A percentile compares a stretch with the other conserved stretches of the same genome.
phyloP scores from a whole-genome alignment of 2,888 invertebrate genomes.

The Notodonta ziczac region DNA sequence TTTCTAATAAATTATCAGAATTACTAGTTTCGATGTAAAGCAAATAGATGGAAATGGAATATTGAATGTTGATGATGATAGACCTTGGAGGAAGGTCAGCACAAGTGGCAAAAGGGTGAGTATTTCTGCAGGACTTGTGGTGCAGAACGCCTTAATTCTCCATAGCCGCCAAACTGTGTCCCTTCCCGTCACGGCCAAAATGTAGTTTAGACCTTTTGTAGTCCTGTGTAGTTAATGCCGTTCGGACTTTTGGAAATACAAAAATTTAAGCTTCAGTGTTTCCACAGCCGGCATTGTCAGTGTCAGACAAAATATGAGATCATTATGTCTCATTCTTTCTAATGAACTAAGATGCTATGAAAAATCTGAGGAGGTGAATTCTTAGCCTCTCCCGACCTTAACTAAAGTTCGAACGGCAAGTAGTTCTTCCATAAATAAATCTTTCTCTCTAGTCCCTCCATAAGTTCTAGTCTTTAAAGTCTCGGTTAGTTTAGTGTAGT shows the following conservation, averaged over 20 bases:
- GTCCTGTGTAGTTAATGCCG: constrained; percentile 42
- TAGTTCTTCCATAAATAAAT: constrained; percentile 54
- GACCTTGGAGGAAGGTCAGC: constrained; percentile 3
- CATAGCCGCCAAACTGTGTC: constrained; percentile 44
- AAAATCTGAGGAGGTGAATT: no score
- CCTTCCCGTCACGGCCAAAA: constrained; percentile 58
- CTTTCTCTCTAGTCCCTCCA: constrained; percentile 78
- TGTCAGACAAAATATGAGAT: no score
- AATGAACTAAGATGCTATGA: no score
- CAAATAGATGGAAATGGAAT: neutral
- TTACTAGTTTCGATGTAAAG: neutral
- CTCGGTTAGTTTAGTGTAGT: constrained; percentile 37
- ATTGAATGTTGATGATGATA: neutral
- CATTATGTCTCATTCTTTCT: no score
- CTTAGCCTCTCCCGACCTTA: neutral
- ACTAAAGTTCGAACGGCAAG: constrained; percentile 35
- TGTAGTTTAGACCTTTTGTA: constrained; percentile 38
- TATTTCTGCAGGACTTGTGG: neutral
- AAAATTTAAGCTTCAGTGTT: no score
- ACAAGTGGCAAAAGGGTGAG: neutral
- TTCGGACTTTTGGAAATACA: constrained; percentile 19
- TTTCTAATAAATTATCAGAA: no score
- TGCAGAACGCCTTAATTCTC: constrained; percentile 3
- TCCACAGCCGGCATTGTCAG: no score
- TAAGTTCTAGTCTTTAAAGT: constrained; percentile 61